Evolutionary conservation across 2,113 vertebrate species (phyloP), one percentile per base, ranked within the genome.

Genomic region (Rhinogobius similis): DNA sequence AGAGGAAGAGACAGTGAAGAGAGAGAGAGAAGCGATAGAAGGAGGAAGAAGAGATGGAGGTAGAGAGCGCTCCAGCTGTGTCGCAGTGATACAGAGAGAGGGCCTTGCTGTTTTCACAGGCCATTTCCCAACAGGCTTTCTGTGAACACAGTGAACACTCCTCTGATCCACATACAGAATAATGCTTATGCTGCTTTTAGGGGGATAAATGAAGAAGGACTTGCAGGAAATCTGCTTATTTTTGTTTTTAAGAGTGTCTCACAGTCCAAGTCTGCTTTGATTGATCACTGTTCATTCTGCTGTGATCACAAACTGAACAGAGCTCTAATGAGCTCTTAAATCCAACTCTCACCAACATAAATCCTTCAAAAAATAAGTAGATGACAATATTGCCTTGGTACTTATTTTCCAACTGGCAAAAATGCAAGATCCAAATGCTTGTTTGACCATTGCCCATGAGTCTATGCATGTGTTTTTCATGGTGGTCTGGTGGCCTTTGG

Each of bases 21-120:
- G 53, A 65, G 68, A 53, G 62, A 43, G 50, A 41, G 18, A 14
- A 14, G 4, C 32, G 66, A 48, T 63, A 70, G 62, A 6, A 41
- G 58, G 72, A 46, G 62, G 26, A 38, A 46, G 13, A 63, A 36
- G 69, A 66, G 79, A 78, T 76, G 73, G 68, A 81, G 48, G 58
- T 66, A 48, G 56, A 50, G 50, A 38, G 14, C 13, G 67, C 61
- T 65, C 23, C 65, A 78, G 79, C 77, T 84, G 85, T 39, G 46
- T 67, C 66, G 67, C 75, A 64, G 72, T 68, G 79, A 79, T 79
- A 73, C 68, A 79, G 76, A 72, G 66, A 32, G 77, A 65, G 38
- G 66, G 64, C 55, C 74, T 20, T 63, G 70, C 44, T 73, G 72
- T 64, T 85, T 86, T 85, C 66, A 85, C 78, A 75, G 82, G 75